phyloP scores from a whole-genome alignment of 2,797 vertebrate genomes.

The Enteromius treurensis region DNA sequence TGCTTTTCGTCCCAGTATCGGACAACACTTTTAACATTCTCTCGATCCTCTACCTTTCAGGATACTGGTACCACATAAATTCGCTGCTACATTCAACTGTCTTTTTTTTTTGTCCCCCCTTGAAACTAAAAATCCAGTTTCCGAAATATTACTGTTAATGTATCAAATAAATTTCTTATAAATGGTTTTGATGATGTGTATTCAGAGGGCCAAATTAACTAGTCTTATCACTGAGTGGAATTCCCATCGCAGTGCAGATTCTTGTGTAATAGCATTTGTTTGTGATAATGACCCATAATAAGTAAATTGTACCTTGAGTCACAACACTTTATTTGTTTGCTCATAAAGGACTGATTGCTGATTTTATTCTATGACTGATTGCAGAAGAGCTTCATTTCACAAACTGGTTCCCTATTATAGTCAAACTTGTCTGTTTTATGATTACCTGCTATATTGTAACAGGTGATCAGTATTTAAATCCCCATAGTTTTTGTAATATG shows the following conservation, averaged over 20 bases:
- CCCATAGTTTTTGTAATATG: neutral
- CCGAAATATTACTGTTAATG: conserved; percentile 71
- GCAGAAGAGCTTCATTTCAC: neutral
- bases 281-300: conserved; percentile 22
- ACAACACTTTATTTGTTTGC: conserved; percentile 31
- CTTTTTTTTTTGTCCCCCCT: conserved; percentile 66
- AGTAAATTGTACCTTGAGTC: conserved; percentile 31
- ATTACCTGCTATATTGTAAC: neutral
- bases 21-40: conserved; percentile 26
- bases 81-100: conserved; percentile 52
- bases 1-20: conserved; percentile 28
- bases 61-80: conserved; percentile 42
- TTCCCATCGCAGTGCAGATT: conserved; percentile 13
- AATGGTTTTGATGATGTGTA: conserved; percentile 36
- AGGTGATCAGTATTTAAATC: neutral
- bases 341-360: conserved; percentile 13
- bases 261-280: conserved; percentile 28
- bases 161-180: conserved; percentile 52
- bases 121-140: conserved; percentile 73
- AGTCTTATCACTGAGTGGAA: conserved; percentile 26
- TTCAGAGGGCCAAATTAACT: conserved; percentile 38
- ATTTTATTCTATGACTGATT: conserved; percentile 48
- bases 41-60: conserved; percentile 16
- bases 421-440: neutral
- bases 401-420: neutral